Conservation (phyloP, 2,888 invertebrate genomes). For the Lasioglossum oenotherae region DNA sequence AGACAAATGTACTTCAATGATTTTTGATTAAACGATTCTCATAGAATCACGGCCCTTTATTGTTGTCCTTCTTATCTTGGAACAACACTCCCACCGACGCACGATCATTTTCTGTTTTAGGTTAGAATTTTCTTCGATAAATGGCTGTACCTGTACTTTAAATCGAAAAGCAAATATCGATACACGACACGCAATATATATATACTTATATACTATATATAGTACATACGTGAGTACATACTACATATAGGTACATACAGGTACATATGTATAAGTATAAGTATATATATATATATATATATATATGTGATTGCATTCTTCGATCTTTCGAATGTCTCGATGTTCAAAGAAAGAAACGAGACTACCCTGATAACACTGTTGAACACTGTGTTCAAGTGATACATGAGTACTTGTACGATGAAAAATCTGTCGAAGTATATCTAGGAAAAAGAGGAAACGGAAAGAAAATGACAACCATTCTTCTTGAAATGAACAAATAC, state of each 20-base stretch:
- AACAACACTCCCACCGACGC: slow-evolving; percentile 76
- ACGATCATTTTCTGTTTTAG: slow-evolving; percentile 76
- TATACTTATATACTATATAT: too few species aligned
- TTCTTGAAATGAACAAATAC: slow-evolving; percentile 78
- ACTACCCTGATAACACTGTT: too few species aligned
- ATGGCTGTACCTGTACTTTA: slow-evolving; percentile 64
- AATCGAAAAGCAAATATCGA: slow-evolving; percentile 41
- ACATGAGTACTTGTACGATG: background rate
- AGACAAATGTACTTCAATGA: background rate
- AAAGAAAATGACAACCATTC: slow-evolving; percentile 37
- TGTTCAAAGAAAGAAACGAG: background rate
- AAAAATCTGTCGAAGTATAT: background rate
- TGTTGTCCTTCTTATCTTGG: slow-evolving; percentile 68
- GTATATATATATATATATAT: background rate
- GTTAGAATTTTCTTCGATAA: slow-evolving; percentile 66
- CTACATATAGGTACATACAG: too few species aligned
- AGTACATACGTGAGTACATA: background rate
- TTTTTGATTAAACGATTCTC: slow-evolving; percentile 26
- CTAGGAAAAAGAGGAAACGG: background rate
- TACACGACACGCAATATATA: background rate
- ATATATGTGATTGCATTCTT: background rate
- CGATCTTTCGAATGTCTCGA: slow-evolving; percentile 13
- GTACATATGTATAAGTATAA: background rate
- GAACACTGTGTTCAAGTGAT: background rate
- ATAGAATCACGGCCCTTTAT: slow-evolving; percentile 50